These are phyloP conservation scores for Orthonevra nobilis DNA, from an alignment of 2,888 invertebrate species.

Conservation along the genomic window DNA sequence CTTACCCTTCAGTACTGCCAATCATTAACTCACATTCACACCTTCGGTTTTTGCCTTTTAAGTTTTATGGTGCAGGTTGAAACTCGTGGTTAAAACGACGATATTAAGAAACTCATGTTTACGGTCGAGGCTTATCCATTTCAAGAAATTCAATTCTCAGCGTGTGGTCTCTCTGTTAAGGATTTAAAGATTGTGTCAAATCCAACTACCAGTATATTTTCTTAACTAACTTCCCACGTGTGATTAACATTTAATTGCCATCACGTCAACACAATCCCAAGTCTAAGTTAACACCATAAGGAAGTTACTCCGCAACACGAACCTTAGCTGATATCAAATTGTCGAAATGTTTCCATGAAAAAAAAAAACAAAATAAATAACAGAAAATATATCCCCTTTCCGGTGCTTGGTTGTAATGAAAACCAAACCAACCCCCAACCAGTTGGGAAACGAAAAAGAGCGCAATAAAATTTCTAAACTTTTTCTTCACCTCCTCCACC, in stretches of 20 bases:
- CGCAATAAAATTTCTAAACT: constrained; percentile 33
- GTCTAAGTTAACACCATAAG: constrained; percentile 8
- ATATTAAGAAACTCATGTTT: too few species aligned
- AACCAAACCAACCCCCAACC: constrained; percentile 43
- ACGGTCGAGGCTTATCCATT: too few species aligned
- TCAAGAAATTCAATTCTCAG: too few species aligned
- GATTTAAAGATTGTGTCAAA: too few species aligned
- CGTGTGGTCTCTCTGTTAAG: too few species aligned
- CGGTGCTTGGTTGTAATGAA: constrained; percentile 46
- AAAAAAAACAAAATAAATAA: too few species aligned
- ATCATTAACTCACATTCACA: too few species aligned
- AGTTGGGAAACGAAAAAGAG: not conserved
- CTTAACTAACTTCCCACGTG: constrained; percentile 17
- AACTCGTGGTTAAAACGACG: too few species aligned
- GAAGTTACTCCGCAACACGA: constrained; percentile 33
- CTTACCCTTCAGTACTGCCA: too few species aligned
- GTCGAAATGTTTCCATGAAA: constrained; percentile 41
- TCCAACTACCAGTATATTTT: too few species aligned
- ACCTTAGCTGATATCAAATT: constrained; percentile 59
- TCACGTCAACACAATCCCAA: constrained; percentile 24
- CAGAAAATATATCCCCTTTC: constrained; percentile 21
- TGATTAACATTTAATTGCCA: constrained; percentile 13
- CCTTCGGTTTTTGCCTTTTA: too few species aligned
- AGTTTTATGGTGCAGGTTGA: too few species aligned
- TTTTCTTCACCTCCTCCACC: constrained; percentile 33